Percentiles rank a stretch among this genome's conserved stretches.
Evolutionary conservation across 2,888 invertebrate species (phyloP).

Genomic region (Tubulanus polymorphus): DNA sequence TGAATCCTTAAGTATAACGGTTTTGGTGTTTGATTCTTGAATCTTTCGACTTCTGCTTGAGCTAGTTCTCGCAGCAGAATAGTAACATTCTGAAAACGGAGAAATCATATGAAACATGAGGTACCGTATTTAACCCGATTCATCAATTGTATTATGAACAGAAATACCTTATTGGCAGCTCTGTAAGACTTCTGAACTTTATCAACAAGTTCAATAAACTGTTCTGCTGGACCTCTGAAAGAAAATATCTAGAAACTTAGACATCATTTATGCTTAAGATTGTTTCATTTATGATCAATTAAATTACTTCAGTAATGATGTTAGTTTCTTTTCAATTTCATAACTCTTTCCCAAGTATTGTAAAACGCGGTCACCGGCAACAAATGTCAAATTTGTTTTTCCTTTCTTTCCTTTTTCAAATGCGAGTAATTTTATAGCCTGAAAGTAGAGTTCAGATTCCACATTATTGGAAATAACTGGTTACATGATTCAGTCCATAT

Average conservation of each 20-base stretch:
- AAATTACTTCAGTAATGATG: constrained; percentile 66
- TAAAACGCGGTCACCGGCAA: constrained; percentile 69
- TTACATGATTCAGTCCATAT: too few relatives aligned
- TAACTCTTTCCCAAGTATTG: constrained; percentile 62
- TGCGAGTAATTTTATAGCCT: constrained; percentile 61
- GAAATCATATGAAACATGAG: constrained; percentile 8
- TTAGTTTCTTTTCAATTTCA: constrained; percentile 67
- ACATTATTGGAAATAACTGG: too few relatives aligned
- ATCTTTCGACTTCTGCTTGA: constrained; percentile 63
- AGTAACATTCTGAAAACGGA: constrained; percentile 57
- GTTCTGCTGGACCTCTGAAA: constrained; percentile 65
- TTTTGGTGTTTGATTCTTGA: constrained; percentile 52
- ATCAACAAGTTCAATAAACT: constrained; percentile 69
- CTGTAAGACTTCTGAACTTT: constrained; percentile 71
- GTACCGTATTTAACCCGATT: neutral
- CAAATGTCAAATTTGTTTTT: constrained; percentile 59
- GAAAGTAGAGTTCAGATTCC: constrained; percentile 19
- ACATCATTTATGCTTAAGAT: neutral
- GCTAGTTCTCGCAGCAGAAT: constrained; percentile 68
- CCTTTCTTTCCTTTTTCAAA: constrained; percentile 71
- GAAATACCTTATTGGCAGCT: constrained; percentile 59
- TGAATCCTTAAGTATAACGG: constrained; percentile 11
- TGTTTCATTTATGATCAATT: neutral
- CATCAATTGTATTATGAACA: neutral
- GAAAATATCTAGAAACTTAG: constrained; percentile 8